Evolutionary conservation across 2,888 invertebrate genomes (phyloP), one percentile per base, ranked within the genome.

Genomic region (Drymonia ruficornis): DNA sequence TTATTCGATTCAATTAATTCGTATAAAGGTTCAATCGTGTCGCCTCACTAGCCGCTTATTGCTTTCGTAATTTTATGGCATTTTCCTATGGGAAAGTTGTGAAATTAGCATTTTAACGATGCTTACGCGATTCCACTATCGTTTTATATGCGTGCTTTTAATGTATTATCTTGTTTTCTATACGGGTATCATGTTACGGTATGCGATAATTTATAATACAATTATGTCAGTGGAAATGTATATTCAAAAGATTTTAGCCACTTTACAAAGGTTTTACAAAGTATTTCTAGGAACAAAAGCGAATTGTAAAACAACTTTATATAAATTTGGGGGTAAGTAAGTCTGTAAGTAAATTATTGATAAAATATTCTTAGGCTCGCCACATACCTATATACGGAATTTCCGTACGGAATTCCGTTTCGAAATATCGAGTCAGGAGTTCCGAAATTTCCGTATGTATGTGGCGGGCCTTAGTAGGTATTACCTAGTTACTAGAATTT

Each of bases 101-200:
- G 63, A 66, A 68, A 78, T 79, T 78, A 72, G 53, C 79, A 80
- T 75, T 73, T 76, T 73, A 74, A 81, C 69, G 73, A 65, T 56
- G 28, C 29, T 44, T 53, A 31, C 23, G 18, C 29, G 50, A 55
- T 53, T 55, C 56, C 28, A 4, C 29, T 44, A 50, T 61, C 45
- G 55, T 55, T 54, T 55, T 49, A 1, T 50, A 55, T 54, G 34
- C 56, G 58, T 52, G 56, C 59, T 13, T 23, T 19, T 43, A 43
- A 13, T 43, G 43, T 19, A 43, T 43, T 11, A 43, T 43, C 19
- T 9, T 16, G 19, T 23, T 19, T 12, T 19, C 9, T 40, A 40
- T 19, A 13, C 13, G 43, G 19, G 13, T 43, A 19, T 43, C 7
- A 19, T 5, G 43, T 19, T 43, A 43, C 43, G 13, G 11, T 12